These are phyloP conservation scores for Craniophora ligustri DNA, from an alignment of 2,888 invertebrate species.

Conservation along the genomic window DNA sequence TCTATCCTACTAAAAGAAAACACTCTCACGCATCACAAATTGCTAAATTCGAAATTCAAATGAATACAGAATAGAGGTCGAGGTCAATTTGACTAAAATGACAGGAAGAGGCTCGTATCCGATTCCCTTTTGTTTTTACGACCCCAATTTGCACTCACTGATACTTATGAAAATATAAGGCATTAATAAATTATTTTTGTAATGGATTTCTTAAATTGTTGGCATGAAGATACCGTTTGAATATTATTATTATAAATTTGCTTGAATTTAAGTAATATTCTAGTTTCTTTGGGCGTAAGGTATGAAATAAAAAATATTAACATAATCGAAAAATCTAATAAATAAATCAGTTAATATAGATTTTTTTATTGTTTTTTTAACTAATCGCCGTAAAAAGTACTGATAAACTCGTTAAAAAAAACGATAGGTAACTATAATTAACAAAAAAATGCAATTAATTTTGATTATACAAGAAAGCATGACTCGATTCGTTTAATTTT, in stretches of 20 bases:
- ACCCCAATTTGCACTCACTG: conserved; percentile 25
- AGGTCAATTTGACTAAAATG: conserved; percentile 13
- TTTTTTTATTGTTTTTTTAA: too few species aligned
- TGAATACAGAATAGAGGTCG: not conserved
- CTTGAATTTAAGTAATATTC: too few species aligned
- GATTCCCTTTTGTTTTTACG: conserved; percentile 24
- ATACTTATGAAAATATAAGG: conserved; percentile 22
- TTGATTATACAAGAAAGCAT: too few species aligned
- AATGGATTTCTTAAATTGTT: conserved; percentile 10
- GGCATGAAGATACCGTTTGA: conserved; percentile 6
- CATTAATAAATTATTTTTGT: conserved; percentile 12
- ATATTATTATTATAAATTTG: conserved; percentile 5
- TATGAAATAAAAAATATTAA: too few species aligned
- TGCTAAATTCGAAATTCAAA: conserved; percentile 8
- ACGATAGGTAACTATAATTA: too few species aligned
- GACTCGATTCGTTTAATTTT: too few species aligned
- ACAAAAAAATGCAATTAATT: too few species aligned
- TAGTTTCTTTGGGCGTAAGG: too few species aligned
- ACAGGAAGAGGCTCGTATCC: not conserved
- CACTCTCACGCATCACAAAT: conserved; percentile 1
- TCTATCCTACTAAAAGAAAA: not conserved
- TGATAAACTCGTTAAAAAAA: too few species aligned
- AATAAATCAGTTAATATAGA: too few species aligned
- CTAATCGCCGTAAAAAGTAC: too few species aligned
- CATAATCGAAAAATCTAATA: too few species aligned